Evolutionary conservation across 2,113 vertebrate species (phyloP).

Genomic region (Ciconia boyciana): DNA sequence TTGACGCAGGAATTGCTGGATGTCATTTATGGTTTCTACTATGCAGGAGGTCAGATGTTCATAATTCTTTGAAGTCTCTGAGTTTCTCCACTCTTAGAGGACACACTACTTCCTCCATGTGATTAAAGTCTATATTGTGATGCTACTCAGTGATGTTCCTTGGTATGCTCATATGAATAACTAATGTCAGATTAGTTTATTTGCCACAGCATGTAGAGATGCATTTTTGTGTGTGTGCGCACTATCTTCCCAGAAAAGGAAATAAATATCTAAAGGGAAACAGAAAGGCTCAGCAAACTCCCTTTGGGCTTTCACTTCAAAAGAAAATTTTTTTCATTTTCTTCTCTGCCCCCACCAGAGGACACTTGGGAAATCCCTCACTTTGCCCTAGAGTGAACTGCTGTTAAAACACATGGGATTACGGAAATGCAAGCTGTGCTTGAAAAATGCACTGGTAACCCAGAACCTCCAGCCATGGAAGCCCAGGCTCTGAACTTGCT

Average conservation of each 20-base stretch:
- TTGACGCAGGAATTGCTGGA: neutral
- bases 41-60: neutral
- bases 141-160: neutral
- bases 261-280: neutral
- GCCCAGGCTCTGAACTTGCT: neutral
- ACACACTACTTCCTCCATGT: neutral
- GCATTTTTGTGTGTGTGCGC: neutral
- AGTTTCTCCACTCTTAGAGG: neutral
- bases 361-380: neutral
- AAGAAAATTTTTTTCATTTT: neutral
- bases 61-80: neutral
- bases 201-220: neutral
- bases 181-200: neutral
- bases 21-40: neutral
- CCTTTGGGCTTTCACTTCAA: neutral
- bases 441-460: neutral
- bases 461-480: neutral
- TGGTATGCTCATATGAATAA: neutral
- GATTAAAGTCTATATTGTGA: neutral
- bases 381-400: neutral
- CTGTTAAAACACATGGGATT: neutral
- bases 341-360: neutral
- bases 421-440: neutral
- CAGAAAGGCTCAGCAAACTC: neutral
- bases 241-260: neutral